Evolutionary conservation across 1,140 invertebrate genomes (phyloP), one percentile per base, ranked within the genome.

Genomic region (Camponotus floridanus): DNA sequence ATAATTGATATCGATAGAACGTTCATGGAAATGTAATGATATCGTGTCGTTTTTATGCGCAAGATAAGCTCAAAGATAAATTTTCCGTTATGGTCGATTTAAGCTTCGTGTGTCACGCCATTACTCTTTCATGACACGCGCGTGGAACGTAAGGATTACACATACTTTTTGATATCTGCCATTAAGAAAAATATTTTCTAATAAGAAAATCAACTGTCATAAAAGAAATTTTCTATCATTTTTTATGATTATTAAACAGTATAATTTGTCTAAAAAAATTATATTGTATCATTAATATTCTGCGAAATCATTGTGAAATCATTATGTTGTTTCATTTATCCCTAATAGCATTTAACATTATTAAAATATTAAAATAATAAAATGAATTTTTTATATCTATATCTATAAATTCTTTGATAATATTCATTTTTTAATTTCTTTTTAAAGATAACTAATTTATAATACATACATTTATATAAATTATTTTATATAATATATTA

Each of bases 121-220:
- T 78, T 78, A 36, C 48, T 78, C 76, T 78, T 78, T 65, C 61
- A 36, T 15, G 26, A 65, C 61, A 48, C 76, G 76, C 45, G 26
- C 11, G 18, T 48, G 76, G 61, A 64, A 45, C 11, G 64, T 78
- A 48, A 78, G 42, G 18, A 78, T 65, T 78, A 78, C 39, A 48
- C 1, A 7, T 48, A 26, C 18, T 65, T 21, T 13, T 7, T 65
- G 39, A 65, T 36, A 45, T 13, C 21, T 21, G 39, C 21, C 5
- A 62, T 62, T 0, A 18, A 0, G 42, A 78, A 8, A 65, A 7
- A 5, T 78, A n/a, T 8, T 78, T 64, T 45, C 33, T 13, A 33
- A 31, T 36, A 33, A 78, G 26, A 65, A 65, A 48, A 65, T 78
- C 4, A n/a, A 48, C 64, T 2, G n/a, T 62, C 61, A 18, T 57